phyloP scores from a whole-genome alignment of 1,140 invertebrate genomes.

The Pachyrhynchus sulphureomaculatus region DNA sequence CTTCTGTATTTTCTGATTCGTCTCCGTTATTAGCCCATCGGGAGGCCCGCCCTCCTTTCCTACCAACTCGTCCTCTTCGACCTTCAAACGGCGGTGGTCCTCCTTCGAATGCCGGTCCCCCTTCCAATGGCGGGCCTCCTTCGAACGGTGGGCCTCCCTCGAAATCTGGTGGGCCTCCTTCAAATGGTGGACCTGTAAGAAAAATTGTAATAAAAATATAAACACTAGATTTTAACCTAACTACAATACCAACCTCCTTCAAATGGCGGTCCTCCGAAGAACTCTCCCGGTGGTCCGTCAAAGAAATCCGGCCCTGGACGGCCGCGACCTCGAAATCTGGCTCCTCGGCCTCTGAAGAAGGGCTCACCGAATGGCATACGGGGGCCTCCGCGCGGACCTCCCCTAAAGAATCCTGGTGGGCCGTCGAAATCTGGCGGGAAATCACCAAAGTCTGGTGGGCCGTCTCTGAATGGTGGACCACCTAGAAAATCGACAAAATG shows the following conservation, averaged over 20 bases:
- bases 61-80: not conserved
- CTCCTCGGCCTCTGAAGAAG: slow-evolving; percentile 8
- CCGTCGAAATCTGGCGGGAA: slow-evolving; percentile 46
- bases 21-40: not conserved
- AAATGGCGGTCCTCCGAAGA: slow-evolving; percentile 17
- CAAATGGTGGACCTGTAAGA: slow-evolving; percentile 23
- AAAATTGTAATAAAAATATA: too few species aligned
- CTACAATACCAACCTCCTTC: too few species aligned
- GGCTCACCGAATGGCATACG: slow-evolving; percentile 9
- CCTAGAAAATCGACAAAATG: slow-evolving; percentile 32
- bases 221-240: too few species aligned
- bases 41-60: not conserved
- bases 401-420: slow-evolving; percentile 41
- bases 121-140: slow-evolving; percentile 3
- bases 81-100: not conserved
- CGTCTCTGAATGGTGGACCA: slow-evolving; percentile 26
- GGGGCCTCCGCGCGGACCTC: slow-evolving; percentile 27
- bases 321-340: slow-evolving; percentile 8
- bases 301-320: slow-evolving; percentile 8
- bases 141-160: slow-evolving; percentile 11
- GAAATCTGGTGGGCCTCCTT: slow-evolving; percentile 24
- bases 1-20: not conserved
- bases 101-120: too few species aligned
- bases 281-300: slow-evolving; percentile 13
- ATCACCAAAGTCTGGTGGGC: slow-evolving; percentile 37